Percentiles rank a stretch among this genome's conserved stretches.
Evolutionary conservation across 2,113 vertebrate species (phyloP).

Genomic region (Rhagologus leucostigma): DNA sequence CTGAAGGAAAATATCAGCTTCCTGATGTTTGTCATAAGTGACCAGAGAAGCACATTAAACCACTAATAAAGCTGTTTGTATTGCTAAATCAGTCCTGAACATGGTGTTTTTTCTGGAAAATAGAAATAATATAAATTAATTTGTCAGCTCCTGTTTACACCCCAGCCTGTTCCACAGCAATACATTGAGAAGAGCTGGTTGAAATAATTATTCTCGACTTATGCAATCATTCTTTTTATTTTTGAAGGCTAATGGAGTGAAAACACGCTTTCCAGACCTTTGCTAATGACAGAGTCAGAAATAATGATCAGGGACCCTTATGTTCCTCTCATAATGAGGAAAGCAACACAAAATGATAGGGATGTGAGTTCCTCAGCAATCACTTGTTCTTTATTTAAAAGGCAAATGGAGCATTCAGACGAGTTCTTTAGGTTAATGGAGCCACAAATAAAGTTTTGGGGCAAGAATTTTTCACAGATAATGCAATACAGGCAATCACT

Average conservation of each 20-base stretch:
- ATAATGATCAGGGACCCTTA: constrained; percentile 43
- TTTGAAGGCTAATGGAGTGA: constrained; percentile 77
- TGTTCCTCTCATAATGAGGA: constrained; percentile 54
- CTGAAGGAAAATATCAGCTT: neutral
- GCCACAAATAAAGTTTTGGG: constrained; percentile 40
- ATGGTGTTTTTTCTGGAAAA: constrained; percentile 53
- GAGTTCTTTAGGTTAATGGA: constrained; percentile 54
- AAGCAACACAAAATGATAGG: constrained; percentile 64
- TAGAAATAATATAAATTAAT: constrained; percentile 76
- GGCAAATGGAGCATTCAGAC: constrained; percentile 50
- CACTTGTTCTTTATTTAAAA: constrained; percentile 61
- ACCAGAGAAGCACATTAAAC: neutral
- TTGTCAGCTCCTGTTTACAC: constrained; percentile 57
- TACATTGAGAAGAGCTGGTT: constrained; percentile 64
- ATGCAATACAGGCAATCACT: neutral
- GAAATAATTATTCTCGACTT: constrained; percentile 78
- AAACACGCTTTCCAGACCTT: constrained; percentile 62
- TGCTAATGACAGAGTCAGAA: constrained; percentile 61
- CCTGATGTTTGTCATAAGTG: neutral
- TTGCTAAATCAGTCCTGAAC: constrained; percentile 26
- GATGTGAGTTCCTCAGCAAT: constrained; percentile 28
- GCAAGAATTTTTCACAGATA: constrained; percentile 52
- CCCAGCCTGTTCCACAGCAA: constrained; percentile 20
- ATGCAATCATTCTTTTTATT: constrained; percentile 74
- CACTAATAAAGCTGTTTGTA: constrained; percentile 29